Evolutionary conservation across 2,888 invertebrate genomes (phyloP).

Genomic region (Anodontia alba): DNA sequence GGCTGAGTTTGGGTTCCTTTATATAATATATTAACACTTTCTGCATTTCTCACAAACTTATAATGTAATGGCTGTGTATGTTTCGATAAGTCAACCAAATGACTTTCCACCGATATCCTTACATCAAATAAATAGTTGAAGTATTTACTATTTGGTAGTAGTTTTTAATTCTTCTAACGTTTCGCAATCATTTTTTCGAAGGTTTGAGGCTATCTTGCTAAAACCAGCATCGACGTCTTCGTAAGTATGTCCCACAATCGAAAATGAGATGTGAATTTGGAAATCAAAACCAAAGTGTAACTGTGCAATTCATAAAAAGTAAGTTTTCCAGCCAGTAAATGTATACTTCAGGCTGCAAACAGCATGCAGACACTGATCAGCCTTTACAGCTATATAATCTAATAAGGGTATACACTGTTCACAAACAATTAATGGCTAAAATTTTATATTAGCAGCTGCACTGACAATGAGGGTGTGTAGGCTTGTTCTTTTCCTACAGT

Average conservation of each 20-base stretch:
- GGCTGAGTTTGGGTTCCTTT: neutral
- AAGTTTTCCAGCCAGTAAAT: no score
- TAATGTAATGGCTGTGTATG: neutral
- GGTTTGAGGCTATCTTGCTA: neutral
- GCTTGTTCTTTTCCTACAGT: no score
- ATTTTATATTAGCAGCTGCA: no score
- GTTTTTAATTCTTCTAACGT: neutral
- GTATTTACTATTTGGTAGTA: neutral
- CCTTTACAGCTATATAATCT: no score
- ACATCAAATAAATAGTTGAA: neutral
- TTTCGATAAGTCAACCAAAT: neutral
- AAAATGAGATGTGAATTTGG: slow-evolving; percentile 20
- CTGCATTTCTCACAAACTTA: neutral
- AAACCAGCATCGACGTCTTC: slow-evolving; percentile 5
- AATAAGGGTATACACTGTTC: no score
- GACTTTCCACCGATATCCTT: neutral
- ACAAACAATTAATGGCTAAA: no score
- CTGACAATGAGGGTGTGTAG: no score
- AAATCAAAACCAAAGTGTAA: no score
- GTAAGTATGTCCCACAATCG: neutral
- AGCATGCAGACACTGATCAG: no score
- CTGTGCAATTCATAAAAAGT: no score
- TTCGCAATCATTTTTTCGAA: neutral
- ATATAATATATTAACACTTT: neutral
- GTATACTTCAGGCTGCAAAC: no score